A percentile compares a stretch with the other conserved stretches of the same genome.
phyloP scores from a whole-genome alignment of 1,140 invertebrate species.

The Aphidius gifuensis region DNA sequence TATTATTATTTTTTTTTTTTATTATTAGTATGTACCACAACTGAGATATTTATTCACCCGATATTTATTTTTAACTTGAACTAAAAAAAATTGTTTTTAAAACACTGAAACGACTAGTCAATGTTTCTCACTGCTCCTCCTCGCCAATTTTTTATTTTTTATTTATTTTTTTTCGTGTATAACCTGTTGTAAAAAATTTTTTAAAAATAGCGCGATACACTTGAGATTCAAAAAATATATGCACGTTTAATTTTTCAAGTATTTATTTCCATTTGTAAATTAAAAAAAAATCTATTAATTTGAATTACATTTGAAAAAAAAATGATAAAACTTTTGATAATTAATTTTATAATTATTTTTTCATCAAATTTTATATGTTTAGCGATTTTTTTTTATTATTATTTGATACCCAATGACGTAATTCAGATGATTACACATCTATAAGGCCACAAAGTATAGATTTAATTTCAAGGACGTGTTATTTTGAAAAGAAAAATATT shows the following conservation, averaged over 20 bases:
- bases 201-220: neutral
- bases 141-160: constrained; percentile 23
- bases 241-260: neutral
- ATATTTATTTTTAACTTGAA: constrained; percentile 34
- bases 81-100: constrained; percentile 37
- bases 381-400: constrained; percentile 2
- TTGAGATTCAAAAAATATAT: neutral
- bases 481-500: constrained; percentile 2
- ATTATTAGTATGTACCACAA: constrained; percentile 27
- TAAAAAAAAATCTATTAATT: neutral
- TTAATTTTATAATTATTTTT: no score
- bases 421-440: constrained; percentile 1
- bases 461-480: constrained; percentile 17
- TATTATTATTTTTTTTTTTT: constrained; percentile 10
- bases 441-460: constrained; percentile 7
- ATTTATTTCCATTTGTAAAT: neutral
- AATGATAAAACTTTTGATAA: constrained; percentile 5
- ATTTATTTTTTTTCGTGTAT: constrained; percentile 26
- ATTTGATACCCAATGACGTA: constrained; percentile 17
- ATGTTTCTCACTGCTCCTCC: constrained; percentile 22
- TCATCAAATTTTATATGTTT: no score
- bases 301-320: neutral
- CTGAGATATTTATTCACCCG: constrained; percentile 40
- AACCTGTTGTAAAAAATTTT: constrained; percentile 48
- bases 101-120: constrained; percentile 32